These are phyloP conservation scores for Lucifuga dentata DNA, from an alignment of 2,113 vertebrate species.

Conservation along the genomic window DNA sequence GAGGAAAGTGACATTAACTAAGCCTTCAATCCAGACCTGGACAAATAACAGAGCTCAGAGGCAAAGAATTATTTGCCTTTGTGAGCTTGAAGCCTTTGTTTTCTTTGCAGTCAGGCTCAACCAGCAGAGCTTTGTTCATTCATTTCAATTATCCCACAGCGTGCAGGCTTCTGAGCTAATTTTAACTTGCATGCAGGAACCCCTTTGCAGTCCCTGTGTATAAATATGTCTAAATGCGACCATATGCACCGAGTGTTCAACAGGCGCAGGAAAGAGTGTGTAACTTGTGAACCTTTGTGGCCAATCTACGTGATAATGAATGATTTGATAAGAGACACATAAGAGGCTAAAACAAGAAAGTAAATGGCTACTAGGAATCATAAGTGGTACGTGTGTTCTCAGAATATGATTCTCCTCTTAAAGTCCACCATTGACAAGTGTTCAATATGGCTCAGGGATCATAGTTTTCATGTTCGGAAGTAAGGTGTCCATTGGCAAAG, in stretches of 20 bases:
- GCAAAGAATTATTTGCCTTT: conserved; percentile 53
- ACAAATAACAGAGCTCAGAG: conserved; percentile 52
- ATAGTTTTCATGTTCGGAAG: conserved; percentile 15
- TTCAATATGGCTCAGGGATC: conserved; percentile 10
- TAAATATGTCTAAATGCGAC: conserved; percentile 74
- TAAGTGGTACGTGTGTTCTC: conserved; percentile 30
- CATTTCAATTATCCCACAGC: conserved; percentile 67
- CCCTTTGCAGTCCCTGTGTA: conserved; percentile 36
- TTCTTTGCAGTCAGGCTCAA: conserved; percentile 61
- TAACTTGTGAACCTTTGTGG: conserved; percentile 14
- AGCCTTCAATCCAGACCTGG: conserved; percentile 9
- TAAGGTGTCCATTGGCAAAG: conserved; percentile 10
- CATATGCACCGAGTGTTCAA: conserved; percentile 55
- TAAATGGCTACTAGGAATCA: conserved; percentile 32
- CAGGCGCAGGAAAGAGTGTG: conserved; percentile 23
- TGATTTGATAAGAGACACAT: conserved; percentile 14
- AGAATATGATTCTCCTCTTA: conserved; percentile 50
- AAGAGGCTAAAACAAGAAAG: conserved; percentile 19
- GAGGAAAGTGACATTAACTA: conserved; percentile 23
- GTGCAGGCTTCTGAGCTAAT: conserved; percentile 50
- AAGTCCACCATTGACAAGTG: conserved; percentile 33
- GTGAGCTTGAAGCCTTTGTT: conserved; percentile 54
- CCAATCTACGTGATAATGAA: conserved; percentile 26
- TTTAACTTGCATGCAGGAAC: conserved; percentile 61
- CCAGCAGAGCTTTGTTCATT: conserved; percentile 54